Conservation (phyloP, 2,888 invertebrate species). For the Incurvaria masculella region DNA sequence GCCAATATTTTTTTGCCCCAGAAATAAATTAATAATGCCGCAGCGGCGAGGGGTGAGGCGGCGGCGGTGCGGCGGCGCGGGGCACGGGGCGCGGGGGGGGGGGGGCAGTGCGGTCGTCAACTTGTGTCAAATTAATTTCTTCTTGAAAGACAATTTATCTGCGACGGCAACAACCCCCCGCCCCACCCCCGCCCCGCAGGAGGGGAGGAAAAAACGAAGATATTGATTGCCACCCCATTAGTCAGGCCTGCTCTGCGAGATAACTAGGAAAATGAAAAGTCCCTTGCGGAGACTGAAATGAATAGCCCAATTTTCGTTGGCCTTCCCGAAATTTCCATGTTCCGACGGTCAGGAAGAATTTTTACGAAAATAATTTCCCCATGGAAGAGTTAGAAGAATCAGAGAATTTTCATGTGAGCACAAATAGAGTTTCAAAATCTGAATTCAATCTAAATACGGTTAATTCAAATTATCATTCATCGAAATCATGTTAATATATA, state of each 20-base stretch:
- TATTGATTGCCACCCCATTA: slow-evolving; percentile 42
- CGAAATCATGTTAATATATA: no score
- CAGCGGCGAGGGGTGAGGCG: background rate
- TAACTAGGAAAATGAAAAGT: background rate
- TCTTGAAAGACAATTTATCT: slow-evolving; percentile 53
- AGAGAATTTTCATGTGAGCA: no score
- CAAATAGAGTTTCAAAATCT: no score
- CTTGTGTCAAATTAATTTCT: slow-evolving; percentile 56
- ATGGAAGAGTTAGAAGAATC: no score
- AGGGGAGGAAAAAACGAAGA: slow-evolving; percentile 33
- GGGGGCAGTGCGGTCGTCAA: slow-evolving; percentile 7
- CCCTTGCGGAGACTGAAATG: background rate
- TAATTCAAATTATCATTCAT: no score
- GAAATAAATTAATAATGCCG: background rate
- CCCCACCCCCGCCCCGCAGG: background rate
- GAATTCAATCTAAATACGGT: no score
- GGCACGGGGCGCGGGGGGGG: slow-evolving; percentile 34
- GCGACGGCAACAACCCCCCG: slow-evolving; percentile 14
- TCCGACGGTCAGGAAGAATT: no score
- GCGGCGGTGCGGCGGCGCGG: slow-evolving; percentile 32
- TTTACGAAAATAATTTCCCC: no score
- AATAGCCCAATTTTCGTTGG: no score
- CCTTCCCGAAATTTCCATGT: no score
- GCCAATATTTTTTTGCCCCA: background rate
- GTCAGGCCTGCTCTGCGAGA: slow-evolving; percentile 18